Percentiles rank a stretch among this genome's conserved stretches.
Conservation (phyloP, 2,113 vertebrate species). For the Asarcornis scutulata region DNA sequence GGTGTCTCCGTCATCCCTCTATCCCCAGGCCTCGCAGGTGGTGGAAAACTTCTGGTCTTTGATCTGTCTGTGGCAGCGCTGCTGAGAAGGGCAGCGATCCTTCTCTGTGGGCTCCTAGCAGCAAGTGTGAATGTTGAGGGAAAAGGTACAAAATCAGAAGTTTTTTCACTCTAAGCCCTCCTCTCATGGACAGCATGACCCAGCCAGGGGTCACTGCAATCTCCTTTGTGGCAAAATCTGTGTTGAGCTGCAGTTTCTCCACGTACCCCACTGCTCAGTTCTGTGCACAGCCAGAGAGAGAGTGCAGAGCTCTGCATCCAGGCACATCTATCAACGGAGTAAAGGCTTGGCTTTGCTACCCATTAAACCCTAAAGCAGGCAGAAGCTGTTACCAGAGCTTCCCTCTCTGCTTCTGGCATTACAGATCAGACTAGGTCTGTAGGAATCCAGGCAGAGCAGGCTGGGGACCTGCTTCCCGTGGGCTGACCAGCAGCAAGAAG, state of each 20-base stretch:
- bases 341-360: neutral
- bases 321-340: rapidly evolving
- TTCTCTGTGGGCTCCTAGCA: neutral
- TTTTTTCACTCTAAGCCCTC: too few relatives aligned
- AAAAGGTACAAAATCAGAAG: too few relatives aligned
- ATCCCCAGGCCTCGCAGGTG: neutral
- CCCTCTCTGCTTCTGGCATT: too few relatives aligned
- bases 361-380: neutral
- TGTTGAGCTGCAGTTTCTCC: neutral
- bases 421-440: neutral
- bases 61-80: neutral
- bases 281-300: neutral
- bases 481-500: neutral
- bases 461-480: rapidly evolving
- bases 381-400: neutral
- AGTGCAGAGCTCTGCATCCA: too few relatives aligned
- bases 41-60: too few relatives aligned
- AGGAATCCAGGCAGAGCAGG: neutral
- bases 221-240: neutral
- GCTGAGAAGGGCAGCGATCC: neutral
- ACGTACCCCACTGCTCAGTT: neutral
- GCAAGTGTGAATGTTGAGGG: neutral
- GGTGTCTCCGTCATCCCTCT: neutral
- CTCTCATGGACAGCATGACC: too few relatives aligned
- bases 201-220: too few relatives aligned